Conservation (phyloP, 2,797 vertebrate species). For the Sebastiscus albofasciatus region DNA sequence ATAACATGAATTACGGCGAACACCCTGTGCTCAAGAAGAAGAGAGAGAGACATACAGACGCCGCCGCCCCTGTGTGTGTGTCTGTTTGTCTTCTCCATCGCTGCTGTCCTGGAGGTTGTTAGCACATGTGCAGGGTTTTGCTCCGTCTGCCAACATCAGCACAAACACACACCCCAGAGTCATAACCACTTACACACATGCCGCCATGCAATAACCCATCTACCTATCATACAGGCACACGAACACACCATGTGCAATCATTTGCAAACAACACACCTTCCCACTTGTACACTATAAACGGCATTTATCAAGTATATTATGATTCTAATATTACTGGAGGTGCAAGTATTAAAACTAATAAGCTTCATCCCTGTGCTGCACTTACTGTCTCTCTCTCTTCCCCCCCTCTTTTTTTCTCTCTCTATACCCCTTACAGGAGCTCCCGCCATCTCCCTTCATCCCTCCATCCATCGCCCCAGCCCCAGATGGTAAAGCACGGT, state of each 20-base stretch:
- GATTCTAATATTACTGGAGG: conserved; percentile 55
- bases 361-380: conserved; percentile 49
- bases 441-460: conserved; percentile 59
- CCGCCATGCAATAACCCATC: conserved; percentile 32
- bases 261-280: conserved; percentile 7
- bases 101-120: conserved; percentile 65
- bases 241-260: conserved; percentile 12
- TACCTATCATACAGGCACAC: conserved; percentile 30
- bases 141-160: conserved; percentile 58
- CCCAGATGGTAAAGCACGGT: conserved; percentile 84
- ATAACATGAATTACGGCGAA: conserved; percentile 33
- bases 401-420: not conserved
- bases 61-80: conserved; percentile 7
- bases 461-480: conserved; percentile 58
- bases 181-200: conserved; percentile 23
- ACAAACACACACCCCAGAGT: conserved; percentile 47
- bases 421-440: conserved; percentile 49
- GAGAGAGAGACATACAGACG: conserved; percentile 21
- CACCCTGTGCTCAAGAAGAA: not conserved
- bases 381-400: conserved; percentile 10
- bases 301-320: conserved; percentile 64
- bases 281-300: conserved; percentile 43
- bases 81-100: conserved; percentile 52
- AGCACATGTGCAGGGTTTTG: conserved; percentile 53
- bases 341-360: conserved; percentile 68